Conservation (phyloP, 2,888 invertebrate genomes). For the Argyresthia albistria region DNA sequence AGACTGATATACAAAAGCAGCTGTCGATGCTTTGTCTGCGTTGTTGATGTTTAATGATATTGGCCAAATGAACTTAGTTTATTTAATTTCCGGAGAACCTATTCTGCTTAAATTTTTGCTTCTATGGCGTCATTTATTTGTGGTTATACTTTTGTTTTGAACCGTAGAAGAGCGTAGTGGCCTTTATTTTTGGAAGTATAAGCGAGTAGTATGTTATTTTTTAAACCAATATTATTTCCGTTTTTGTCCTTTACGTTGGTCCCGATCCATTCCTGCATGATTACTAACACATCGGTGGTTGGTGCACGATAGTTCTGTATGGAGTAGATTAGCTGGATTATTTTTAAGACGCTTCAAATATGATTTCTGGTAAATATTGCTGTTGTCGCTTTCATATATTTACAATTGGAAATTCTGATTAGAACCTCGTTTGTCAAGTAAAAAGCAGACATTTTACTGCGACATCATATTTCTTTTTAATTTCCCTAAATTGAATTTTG, state of each 20-base stretch:
- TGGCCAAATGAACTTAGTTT: conserved; percentile 69
- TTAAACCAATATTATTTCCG: conserved; percentile 69
- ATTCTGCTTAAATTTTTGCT: conserved; percentile 70
- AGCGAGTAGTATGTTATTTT: conserved; percentile 62
- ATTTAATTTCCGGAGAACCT: conserved; percentile 71
- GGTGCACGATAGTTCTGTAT: conserved; percentile 63
- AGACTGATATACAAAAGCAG: conserved; percentile 8
- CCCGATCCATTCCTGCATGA: conserved; percentile 47
- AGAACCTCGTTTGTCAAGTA: background rate
- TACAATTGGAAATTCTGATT: too few relatives aligned
- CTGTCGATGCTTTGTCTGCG: conserved; percentile 51
- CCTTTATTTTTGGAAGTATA: conserved; percentile 49
- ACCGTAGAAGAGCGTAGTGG: conserved; percentile 51
- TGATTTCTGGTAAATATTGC: conserved; percentile 48
- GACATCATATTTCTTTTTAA: conserved; percentile 20
- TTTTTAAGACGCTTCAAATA: conserved; percentile 51
- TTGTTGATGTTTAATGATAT: conserved; percentile 53
- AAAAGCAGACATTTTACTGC: conserved; percentile 18
- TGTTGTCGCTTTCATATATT: conserved; percentile 12
- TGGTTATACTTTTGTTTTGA: conserved; percentile 39
- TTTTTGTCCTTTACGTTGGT: conserved; percentile 46
- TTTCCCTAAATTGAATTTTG: background rate
- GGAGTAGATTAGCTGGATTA: conserved; percentile 25
- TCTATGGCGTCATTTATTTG: conserved; percentile 63
- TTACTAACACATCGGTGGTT: conserved; percentile 51